Conservation (phyloP, 2,113 vertebrate genomes). For the Chionodraco myersi region DNA sequence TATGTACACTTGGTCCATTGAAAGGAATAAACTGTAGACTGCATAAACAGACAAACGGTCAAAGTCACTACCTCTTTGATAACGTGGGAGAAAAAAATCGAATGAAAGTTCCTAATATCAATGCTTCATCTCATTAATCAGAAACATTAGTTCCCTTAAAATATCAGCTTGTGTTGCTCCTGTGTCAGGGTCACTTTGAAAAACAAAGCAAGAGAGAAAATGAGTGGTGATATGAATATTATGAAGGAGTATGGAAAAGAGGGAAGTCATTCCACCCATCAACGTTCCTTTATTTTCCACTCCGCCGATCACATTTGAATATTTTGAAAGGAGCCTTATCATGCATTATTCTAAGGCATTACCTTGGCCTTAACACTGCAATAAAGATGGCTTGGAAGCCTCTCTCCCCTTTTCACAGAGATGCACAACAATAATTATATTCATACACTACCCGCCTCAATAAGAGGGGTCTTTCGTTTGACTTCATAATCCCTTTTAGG, state of each 20-base stretch:
- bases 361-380: constrained; percentile 77
- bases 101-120: neutral
- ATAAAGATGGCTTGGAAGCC: constrained; percentile 78
- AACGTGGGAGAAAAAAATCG: neutral
- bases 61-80: neutral
- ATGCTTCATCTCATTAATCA: constrained; percentile 17
- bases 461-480: constrained; percentile 60
- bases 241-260: constrained; percentile 70
- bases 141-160: constrained; percentile 17
- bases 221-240: constrained; percentile 74
- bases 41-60: no score
- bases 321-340: constrained; percentile 84
- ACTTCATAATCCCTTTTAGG: constrained; percentile 77
- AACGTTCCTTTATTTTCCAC: constrained; percentile 85
- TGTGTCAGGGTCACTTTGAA: constrained; percentile 68
- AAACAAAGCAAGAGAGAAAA: constrained; percentile 68
- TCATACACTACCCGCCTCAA: constrained; percentile 66
- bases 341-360: constrained; percentile 85
- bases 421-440: constrained; percentile 81
- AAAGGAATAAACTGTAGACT: neutral
- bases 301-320: constrained; percentile 83
- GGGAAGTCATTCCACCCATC: constrained; percentile 78
- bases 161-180: constrained; percentile 15
- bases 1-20: neutral
- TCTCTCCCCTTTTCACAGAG: constrained; percentile 66